phyloP scores from a whole-genome alignment of 2,113 vertebrate species.

The Epinephelus moara region DNA sequence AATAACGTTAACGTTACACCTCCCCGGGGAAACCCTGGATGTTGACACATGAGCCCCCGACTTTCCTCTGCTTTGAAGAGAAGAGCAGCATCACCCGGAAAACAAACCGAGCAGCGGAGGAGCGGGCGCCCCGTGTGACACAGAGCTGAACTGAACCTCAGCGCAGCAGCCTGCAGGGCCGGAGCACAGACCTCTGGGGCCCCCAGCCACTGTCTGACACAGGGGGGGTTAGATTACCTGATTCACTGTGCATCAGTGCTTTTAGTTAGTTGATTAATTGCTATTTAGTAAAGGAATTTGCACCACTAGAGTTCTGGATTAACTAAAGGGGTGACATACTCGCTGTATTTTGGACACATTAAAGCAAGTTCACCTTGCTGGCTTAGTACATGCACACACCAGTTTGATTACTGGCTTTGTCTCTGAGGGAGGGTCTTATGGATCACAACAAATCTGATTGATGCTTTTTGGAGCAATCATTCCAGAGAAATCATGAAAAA shows the following conservation, averaged over 20 bases:
- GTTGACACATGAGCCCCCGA: conserved; percentile 81
- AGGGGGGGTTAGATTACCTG: background rate
- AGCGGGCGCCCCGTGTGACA: conserved; percentile 76
- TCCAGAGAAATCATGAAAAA: no score
- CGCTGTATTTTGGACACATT: no score
- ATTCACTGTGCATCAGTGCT: background rate
- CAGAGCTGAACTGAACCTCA: conserved; percentile 51
- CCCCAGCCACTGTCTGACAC: no score
- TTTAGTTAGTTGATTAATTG: background rate
- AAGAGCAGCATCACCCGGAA: conserved; percentile 77
- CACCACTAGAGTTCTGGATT: background rate
- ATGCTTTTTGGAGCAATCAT: no score
- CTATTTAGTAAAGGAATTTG: background rate
- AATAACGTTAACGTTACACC: conserved; percentile 69
- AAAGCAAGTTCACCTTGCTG: no score
- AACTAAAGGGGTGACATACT: background rate
- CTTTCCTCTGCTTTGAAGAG: conserved; percentile 75
- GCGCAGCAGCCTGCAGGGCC: conserved; percentile 29
- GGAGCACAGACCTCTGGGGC: background rate
- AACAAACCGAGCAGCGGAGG: conserved; percentile 68
- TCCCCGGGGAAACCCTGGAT: conserved; percentile 78
- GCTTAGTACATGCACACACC: no score
- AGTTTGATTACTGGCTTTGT: no score
- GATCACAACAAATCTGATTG: no score
- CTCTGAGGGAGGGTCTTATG: no score